phyloP scores from a whole-genome alignment of 2,888 invertebrate genomes.

The Caenorhabditis sp. region DNA sequence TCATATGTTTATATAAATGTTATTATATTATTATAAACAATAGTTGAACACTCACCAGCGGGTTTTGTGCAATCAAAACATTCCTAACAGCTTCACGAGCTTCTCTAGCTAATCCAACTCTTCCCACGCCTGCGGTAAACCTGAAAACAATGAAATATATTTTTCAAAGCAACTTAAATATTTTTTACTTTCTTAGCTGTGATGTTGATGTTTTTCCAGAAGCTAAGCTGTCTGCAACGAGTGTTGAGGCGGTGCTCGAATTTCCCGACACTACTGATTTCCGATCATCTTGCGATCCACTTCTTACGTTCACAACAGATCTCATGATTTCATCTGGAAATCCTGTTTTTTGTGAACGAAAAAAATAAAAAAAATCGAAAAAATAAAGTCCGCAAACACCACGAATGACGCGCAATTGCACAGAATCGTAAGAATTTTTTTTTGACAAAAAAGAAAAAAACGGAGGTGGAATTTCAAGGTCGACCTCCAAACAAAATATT shows the following conservation, averaged over 20 bases:
- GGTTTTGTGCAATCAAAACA: conserved; percentile 61
- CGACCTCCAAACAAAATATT: background rate
- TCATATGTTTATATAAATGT: conserved; percentile 14
- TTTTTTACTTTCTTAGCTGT: conserved; percentile 49
- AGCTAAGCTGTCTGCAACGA: conserved; percentile 48
- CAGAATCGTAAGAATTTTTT: background rate
- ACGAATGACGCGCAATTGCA: background rate
- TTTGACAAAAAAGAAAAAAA: background rate
- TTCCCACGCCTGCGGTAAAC: conserved; percentile 67
- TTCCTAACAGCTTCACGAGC: conserved; percentile 66
- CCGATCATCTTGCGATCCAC: conserved; percentile 46
- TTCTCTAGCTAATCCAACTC: conserved; percentile 65
- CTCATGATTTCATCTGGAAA: conserved; percentile 28
- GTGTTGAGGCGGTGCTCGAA: conserved; percentile 54
- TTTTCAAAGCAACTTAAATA: background rate
- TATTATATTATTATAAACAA: background rate
- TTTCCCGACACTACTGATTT: conserved; percentile 54
- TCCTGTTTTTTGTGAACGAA: background rate
- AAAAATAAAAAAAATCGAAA: conserved; percentile 4
- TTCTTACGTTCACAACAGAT: conserved; percentile 21
- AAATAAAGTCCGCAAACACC: conserved; percentile 1
- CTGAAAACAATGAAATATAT: conserved; percentile 22
- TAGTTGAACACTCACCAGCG: conserved; percentile 39
- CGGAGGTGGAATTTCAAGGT: background rate
- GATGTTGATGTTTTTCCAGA: conserved; percentile 45